phyloP scores from a whole-genome alignment of 2,797 vertebrate species.

The Artibeus lituratus region DNA sequence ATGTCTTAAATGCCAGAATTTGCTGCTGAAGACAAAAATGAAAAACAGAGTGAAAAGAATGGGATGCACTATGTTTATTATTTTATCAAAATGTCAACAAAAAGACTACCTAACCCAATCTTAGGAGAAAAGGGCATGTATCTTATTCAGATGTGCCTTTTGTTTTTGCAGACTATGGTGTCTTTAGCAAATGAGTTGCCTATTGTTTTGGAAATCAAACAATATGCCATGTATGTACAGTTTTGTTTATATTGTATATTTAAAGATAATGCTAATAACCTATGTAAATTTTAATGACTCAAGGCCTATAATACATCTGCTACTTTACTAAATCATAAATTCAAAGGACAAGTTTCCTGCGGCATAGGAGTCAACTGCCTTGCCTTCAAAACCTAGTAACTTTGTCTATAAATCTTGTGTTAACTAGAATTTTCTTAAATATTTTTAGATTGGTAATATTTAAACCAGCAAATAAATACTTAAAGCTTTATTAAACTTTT shows the following conservation, averaged over 20 bases:
- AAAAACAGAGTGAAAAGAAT: conserved; percentile 71
- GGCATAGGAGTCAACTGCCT: conserved; percentile 65
- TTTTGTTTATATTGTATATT: conserved; percentile 88
- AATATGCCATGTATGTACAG: conserved; percentile 90
- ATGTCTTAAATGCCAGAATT: conserved; percentile 82
- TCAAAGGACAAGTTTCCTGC: conserved; percentile 69
- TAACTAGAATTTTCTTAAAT: conserved; percentile 62
- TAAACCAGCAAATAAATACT: conserved; percentile 82
- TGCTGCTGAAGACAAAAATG: conserved; percentile 81
- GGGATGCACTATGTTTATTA: conserved; percentile 75
- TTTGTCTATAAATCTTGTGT: conserved; percentile 73
- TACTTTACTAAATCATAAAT: conserved; percentile 68
- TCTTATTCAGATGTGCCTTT: conserved; percentile 95
- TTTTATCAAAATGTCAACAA: conserved; percentile 65
- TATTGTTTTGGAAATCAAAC: conserved; percentile 92
- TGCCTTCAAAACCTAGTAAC: conserved; percentile 77
- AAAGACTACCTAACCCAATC: conserved; percentile 47
- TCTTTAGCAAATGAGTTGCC: conserved; percentile 87
- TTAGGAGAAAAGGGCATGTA: conserved; percentile 76
- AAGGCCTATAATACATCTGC: conserved; percentile 81
- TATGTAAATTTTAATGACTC: conserved; percentile 82
- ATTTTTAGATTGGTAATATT: conserved; percentile 79
- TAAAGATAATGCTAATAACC: conserved; percentile 82
- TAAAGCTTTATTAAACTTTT: conserved; percentile 84
- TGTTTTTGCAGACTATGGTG: conserved; percentile 86